Conservation (phyloP, 2,113 vertebrate species). For the Epinephelus fuscoguttatus region DNA sequence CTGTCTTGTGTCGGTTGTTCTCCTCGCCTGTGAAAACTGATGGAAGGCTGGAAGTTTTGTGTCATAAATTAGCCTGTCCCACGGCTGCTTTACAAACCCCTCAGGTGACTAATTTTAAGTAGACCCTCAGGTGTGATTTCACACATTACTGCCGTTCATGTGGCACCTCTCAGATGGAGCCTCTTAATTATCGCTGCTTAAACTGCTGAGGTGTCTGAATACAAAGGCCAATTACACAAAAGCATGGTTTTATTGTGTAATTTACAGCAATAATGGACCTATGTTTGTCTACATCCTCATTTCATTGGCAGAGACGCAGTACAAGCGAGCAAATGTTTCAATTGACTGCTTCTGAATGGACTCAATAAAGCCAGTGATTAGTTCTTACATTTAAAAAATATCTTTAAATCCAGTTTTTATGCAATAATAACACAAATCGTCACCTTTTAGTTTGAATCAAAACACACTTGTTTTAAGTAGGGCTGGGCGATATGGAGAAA, state of each 20-base stretch:
- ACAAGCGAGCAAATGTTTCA: constrained; percentile 24
- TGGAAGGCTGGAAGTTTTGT: constrained; percentile 36
- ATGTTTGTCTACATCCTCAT: constrained; percentile 60
- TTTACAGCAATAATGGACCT: constrained; percentile 69
- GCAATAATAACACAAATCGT: no score
- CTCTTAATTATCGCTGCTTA: constrained; percentile 79
- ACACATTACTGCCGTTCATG: constrained; percentile 68
- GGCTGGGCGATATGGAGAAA: no score
- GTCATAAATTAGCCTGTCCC: constrained; percentile 54
- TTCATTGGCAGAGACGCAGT: constrained; percentile 16
- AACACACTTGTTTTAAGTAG: neutral
- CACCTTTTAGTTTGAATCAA: neutral
- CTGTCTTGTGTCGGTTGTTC: constrained; percentile 45
- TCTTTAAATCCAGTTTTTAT: neutral
- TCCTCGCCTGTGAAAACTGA: constrained; percentile 20
- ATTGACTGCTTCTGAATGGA: constrained; percentile 23
- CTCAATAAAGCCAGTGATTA: constrained; percentile 19
- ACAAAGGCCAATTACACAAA: constrained; percentile 73
- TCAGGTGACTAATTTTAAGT: constrained; percentile 78
- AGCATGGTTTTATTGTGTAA: constrained; percentile 65
- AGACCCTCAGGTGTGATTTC: constrained; percentile 79
- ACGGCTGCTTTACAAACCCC: constrained; percentile 66
- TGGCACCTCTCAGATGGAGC: constrained; percentile 68
- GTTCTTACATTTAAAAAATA: neutral
- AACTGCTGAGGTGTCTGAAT: constrained; percentile 75